Conservation (phyloP, 37 sponge, comb jelly and placozoan genomes). For the Crambe crambe region DNA sequence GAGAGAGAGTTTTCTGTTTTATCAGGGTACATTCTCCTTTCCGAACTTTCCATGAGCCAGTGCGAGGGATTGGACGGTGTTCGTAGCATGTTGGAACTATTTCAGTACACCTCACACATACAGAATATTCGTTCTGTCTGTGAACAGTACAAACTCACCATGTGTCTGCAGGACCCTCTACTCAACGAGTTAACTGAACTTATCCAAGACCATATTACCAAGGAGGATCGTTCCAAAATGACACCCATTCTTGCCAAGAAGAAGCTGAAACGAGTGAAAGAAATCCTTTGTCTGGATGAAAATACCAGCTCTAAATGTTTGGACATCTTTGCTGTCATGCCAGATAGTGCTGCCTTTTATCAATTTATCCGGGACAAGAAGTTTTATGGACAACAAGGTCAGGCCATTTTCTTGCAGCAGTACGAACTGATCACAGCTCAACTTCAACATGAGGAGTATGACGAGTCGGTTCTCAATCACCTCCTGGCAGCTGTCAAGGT, state of each 20-base stretch:
- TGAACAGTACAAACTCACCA: slow-evolving; percentile 44
- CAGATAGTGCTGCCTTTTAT: slow-evolving; percentile 57
- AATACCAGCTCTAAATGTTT: slow-evolving; percentile 9
- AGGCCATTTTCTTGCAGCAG: slow-evolving; percentile 59
- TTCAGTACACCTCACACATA: slow-evolving; percentile 61
- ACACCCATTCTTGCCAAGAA: slow-evolving; percentile 34
- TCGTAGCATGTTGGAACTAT: slow-evolving; percentile 50
- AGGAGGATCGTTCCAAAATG: slow-evolving; percentile 26
- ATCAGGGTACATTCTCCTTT: background rate
- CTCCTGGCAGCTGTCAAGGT: slow-evolving; percentile 72
- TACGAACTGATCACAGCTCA: slow-evolving; percentile 78
- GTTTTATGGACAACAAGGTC: slow-evolving; percentile 50
- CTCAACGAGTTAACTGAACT: slow-evolving; percentile 18
- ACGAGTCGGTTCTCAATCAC: slow-evolving; percentile 80
- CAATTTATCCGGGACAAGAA: slow-evolving; percentile 60
- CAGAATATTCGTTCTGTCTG: slow-evolving; percentile 43
- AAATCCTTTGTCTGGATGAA: slow-evolving; percentile 21
- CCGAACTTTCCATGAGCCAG: background rate
- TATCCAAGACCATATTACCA: slow-evolving; percentile 5
- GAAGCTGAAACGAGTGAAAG: slow-evolving; percentile 26
- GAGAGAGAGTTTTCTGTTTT: slow-evolving; percentile 43
- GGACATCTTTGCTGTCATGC: slow-evolving; percentile 43
- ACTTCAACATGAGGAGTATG: slow-evolving; percentile 84
- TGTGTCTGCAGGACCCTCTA: slow-evolving; percentile 27
- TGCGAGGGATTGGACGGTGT: slow-evolving; percentile 31